A percentile compares a stretch with the other conserved stretches of the same genome.
Conservation (phyloP, 2,797 vertebrate species). For the Cirrhinus molitorella region DNA sequence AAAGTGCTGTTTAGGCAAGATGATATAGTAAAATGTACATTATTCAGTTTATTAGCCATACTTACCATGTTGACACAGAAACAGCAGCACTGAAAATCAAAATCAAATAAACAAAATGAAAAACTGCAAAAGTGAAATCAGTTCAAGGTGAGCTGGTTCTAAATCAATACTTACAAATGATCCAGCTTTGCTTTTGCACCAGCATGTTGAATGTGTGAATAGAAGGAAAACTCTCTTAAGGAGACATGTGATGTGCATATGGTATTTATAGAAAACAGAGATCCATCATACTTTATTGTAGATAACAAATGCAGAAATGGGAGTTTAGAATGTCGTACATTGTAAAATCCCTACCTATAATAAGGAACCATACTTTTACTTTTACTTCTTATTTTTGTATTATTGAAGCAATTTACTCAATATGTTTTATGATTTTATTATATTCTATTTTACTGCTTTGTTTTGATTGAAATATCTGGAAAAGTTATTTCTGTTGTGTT, state of each 20-base stretch:
- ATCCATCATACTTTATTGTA: neutral
- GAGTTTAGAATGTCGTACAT: neutral
- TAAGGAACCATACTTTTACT: neutral
- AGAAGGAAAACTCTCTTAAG: neutral
- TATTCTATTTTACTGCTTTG: neutral
- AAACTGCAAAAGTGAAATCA: neutral
- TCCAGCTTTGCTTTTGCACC: neutral
- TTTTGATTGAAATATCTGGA: neutral
- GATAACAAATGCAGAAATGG: neutral
- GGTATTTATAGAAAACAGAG: neutral
- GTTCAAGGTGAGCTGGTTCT: neutral
- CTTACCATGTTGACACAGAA: neutral
- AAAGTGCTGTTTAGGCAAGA: no score
- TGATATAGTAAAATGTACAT: no score
- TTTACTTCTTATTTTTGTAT: no score
- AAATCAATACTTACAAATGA: neutral
- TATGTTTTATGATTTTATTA: neutral
- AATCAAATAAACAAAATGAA: neutral
- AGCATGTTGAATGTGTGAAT: neutral
- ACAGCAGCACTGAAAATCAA: slow-evolving; percentile 5
- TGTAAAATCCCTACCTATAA: neutral
- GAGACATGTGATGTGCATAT: neutral
- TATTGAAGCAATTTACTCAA: neutral
- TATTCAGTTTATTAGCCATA: neutral
- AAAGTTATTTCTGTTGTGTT: neutral